phyloP scores from a whole-genome alignment of 2,797 vertebrate species.

The Triplophysa yarkandensis region DNA sequence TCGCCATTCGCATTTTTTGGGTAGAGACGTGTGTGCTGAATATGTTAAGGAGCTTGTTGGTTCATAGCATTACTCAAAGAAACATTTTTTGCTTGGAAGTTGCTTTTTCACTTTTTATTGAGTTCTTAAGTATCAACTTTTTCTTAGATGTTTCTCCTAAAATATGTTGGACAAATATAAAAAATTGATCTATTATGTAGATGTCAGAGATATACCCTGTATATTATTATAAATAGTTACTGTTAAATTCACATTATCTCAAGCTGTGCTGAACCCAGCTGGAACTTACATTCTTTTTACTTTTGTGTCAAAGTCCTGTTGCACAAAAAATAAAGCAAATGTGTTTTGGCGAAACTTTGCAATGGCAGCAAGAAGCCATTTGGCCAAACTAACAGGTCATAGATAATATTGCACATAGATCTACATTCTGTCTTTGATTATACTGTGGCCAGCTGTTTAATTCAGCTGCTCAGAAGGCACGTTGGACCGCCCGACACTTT shows the following conservation, averaged over 20 bases:
- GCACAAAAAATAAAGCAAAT: slow-evolving; percentile 28
- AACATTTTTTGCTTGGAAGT: neutral
- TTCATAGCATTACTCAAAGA: neutral
- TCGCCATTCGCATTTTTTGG: neutral
- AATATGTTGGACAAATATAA: neutral
- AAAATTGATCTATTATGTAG: no score
- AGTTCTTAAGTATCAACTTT: neutral
- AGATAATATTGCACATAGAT: slow-evolving; percentile 8
- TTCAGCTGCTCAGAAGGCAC: slow-evolving; percentile 45
- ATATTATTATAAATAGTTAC: neutral
- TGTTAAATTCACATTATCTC: neutral
- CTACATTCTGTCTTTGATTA: slow-evolving; percentile 18
- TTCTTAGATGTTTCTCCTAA: neutral
- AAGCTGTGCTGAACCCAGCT: neutral
- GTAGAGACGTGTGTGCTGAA: neutral
- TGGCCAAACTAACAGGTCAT: neutral
- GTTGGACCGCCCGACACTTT: slow-evolving; percentile 53
- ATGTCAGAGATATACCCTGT: no score
- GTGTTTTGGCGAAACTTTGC: slow-evolving; percentile 4
- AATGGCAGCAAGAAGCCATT: slow-evolving; percentile 10
- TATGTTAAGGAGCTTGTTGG: neutral
- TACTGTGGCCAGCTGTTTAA: slow-evolving; percentile 47
- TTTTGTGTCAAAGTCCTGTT: neutral
- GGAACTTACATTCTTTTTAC: neutral
- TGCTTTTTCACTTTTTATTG: neutral